These are phyloP conservation scores for Enteromius viviparus DNA, from an alignment of 2,797 vertebrate species.

Conservation along the genomic window DNA sequence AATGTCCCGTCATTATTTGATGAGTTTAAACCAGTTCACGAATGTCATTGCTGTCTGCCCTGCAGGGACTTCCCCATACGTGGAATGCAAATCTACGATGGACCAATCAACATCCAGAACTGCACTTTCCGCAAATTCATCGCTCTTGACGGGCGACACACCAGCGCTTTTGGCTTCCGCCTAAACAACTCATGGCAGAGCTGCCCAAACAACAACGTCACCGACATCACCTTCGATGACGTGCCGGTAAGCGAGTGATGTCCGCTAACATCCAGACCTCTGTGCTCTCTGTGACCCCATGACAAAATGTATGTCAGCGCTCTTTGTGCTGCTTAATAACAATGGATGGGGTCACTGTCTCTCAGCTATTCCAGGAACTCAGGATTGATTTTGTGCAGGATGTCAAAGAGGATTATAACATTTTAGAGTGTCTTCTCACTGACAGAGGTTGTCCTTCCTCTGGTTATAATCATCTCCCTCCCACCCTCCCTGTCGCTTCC, in stretches of 20 bases:
- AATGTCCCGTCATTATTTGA: not conserved
- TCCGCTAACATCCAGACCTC: conserved; percentile 4
- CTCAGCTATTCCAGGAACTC: conserved; percentile 33
- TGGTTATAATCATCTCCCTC: conserved; percentile 7
- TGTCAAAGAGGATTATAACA: conserved; percentile 42
- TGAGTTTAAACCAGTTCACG: conserved; percentile 7
- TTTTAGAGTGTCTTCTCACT: not conserved
- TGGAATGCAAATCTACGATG: conserved; percentile 95
- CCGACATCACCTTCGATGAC: conserved; percentile 82
- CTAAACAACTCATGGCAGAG: conserved; percentile 99
- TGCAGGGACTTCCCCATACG: conserved; percentile 92
- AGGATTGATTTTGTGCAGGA: conserved; percentile 45
- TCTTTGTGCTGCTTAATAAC: conserved; percentile 27
- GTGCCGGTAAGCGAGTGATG: conserved; percentile 85
- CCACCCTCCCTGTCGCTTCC: conserved; percentile 3
- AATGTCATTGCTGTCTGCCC: not conserved
- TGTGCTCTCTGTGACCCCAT: not conserved
- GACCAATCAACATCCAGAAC: conserved; percentile 93
- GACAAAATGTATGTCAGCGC: conserved; percentile 7
- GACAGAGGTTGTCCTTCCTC: conserved; percentile 27
- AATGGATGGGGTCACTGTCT: conserved; percentile 23
- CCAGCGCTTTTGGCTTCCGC: conserved; percentile 92
- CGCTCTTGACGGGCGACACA: conserved; percentile 90
- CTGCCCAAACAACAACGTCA: conserved; percentile 95
- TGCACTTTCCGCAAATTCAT: conserved; percentile 94